Percentiles rank a stretch among this genome's conserved stretches.
Conservation (phyloP, 2,888 invertebrate species). For the Tanytarsus gracilentus region DNA sequence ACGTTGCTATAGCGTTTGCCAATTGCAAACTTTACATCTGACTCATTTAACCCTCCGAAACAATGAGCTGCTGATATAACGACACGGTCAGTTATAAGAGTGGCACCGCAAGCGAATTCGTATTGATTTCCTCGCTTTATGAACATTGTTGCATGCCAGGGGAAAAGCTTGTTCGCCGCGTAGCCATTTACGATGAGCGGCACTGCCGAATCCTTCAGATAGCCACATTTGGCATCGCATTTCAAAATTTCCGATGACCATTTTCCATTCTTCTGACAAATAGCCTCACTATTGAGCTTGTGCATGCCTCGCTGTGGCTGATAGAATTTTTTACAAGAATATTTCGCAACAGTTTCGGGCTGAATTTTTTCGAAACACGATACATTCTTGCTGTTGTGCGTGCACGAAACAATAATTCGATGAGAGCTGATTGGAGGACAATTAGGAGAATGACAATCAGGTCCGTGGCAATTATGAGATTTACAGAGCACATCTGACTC, state of each 20-base stretch:
- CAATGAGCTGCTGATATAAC: slow-evolving; percentile 44
- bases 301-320: slow-evolving; percentile 34
- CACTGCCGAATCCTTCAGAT: slow-evolving; percentile 28
- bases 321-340: slow-evolving; percentile 40
- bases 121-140: slow-evolving; percentile 37
- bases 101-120: slow-evolving; percentile 44
- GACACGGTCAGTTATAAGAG: slow-evolving; percentile 40
- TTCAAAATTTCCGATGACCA: slow-evolving; percentile 41
- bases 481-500: slow-evolving; percentile 32
- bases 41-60: slow-evolving; percentile 38
- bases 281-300: slow-evolving; percentile 33
- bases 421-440: slow-evolving; percentile 34
- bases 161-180: slow-evolving; percentile 34
- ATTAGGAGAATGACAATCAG: slow-evolving; percentile 30
- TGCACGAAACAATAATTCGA: slow-evolving; percentile 35
- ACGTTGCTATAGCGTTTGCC: slow-evolving; percentile 40
- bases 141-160: slow-evolving; percentile 45
- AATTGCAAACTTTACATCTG: slow-evolving; percentile 38
- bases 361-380: slow-evolving; percentile 38
- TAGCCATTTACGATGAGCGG: slow-evolving; percentile 40
- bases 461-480: slow-evolving; percentile 29
- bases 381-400: slow-evolving; percentile 35
- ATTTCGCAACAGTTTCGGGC: slow-evolving; percentile 37
- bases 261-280: slow-evolving; percentile 41
- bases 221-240: slow-evolving; percentile 38